Evolutionary conservation across 2,888 invertebrate species (phyloP).

Genomic region (Brachylomia viminalis): DNA sequence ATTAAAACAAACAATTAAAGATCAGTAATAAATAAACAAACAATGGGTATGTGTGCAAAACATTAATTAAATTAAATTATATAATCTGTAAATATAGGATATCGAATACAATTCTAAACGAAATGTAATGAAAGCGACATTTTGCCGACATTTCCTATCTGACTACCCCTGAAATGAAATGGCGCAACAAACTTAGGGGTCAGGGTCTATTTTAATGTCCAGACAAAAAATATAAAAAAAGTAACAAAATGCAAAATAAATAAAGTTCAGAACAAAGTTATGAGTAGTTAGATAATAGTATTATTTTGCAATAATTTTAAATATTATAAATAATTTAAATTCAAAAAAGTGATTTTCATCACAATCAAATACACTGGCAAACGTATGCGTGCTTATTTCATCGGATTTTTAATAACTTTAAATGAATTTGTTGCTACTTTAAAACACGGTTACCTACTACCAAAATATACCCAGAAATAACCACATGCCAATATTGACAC

Average conservation of each 20-base stretch:
- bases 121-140: neutral
- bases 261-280: neutral
- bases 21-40: neutral
- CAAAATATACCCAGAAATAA: conserved; percentile 42
- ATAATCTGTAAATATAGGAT: neutral
- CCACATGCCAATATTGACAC: neutral
- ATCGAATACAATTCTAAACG: neutral
- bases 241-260: too few relatives aligned
- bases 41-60: neutral
- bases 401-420: neutral
- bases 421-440: neutral
- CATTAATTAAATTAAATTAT: neutral
- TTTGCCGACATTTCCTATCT: neutral
- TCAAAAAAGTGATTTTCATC: neutral
- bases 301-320: neutral
- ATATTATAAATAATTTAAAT: neutral
- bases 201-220: neutral
- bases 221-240: neutral
- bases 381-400: neutral
- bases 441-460: neutral
- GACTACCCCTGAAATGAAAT: neutral
- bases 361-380: too few relatives aligned
- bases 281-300: neutral
- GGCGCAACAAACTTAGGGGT: neutral
- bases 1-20: neutral